phyloP scores from a whole-genome alignment of 2,797 vertebrate genomes.

The Oceanodroma leucorhoa region DNA sequence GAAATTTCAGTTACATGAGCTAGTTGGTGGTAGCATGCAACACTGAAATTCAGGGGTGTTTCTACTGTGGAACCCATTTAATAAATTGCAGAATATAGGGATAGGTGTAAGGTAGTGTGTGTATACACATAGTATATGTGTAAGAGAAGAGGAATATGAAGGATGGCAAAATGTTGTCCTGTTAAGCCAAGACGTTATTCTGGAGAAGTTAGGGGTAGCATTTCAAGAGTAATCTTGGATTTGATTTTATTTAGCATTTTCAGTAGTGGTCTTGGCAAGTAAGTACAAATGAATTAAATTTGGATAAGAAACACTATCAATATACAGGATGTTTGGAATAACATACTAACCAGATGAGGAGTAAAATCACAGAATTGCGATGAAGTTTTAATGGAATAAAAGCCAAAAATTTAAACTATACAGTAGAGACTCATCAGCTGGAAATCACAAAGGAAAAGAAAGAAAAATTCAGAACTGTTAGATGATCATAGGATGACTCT shows the following conservation, averaged over 20 bases:
- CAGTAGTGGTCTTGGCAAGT: background rate
- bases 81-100: background rate
- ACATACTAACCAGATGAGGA: background rate
- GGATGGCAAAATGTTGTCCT: background rate
- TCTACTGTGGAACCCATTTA: background rate
- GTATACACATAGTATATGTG: background rate
- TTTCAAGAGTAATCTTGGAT: background rate
- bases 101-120: background rate
- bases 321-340: background rate
- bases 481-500: background rate
- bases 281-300: background rate
- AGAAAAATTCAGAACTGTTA: background rate
- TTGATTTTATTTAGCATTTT: background rate
- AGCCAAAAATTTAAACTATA: background rate
- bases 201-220: background rate
- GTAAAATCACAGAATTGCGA: background rate
- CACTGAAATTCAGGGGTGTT: background rate
- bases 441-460: background rate
- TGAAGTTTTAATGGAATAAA: background rate
- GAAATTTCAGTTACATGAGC: background rate
- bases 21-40: background rate
- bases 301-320: background rate
- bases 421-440: background rate
- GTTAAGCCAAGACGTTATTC: background rate
- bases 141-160: background rate